A percentile compares a stretch with the other conserved stretches of the same genome.
phyloP scores from a whole-genome alignment of 23 tunicate genomes.

The Pegea sp. region DNA sequence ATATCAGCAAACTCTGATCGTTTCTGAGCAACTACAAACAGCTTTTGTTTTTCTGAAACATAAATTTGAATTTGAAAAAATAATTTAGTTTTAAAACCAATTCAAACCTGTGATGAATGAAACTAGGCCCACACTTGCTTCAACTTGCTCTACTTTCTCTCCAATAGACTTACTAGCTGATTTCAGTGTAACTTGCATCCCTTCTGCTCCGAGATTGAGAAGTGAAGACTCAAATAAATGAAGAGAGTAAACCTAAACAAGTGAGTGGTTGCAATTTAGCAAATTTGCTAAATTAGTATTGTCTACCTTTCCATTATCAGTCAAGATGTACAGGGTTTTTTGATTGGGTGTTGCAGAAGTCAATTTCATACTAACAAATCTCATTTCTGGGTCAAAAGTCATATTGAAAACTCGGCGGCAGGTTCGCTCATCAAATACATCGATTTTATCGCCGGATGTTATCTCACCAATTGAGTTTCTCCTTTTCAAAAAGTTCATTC shows the following conservation, averaged over 20 bases:
- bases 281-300: neutral
- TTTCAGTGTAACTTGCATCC: constrained; percentile 84
- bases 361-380: constrained; percentile 66
- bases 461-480: constrained; percentile 5
- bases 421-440: constrained; percentile 84
- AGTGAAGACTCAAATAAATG: constrained; percentile 73
- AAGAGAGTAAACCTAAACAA: constrained; percentile 58
- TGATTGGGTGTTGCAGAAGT: constrained; percentile 57
- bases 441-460: constrained; percentile 75
- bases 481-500: neutral
- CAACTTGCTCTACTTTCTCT: constrained; percentile 60
- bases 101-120: constrained; percentile 60
- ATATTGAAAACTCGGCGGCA: constrained; percentile 88
- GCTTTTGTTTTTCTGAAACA: constrained; percentile 40
- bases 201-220: constrained; percentile 83
- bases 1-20: constrained; percentile 54
- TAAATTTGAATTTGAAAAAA: neutral
- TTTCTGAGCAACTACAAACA: constrained; percentile 41
- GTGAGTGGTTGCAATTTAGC: neutral
- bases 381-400: constrained; percentile 98
- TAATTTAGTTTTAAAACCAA: neutral
- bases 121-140: constrained; percentile 73
- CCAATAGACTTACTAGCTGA: constrained; percentile 76
- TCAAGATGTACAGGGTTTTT: constrained; percentile 73
- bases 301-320: constrained; percentile 73